Evolutionary conservation across 2,113 vertebrate genomes (phyloP).

Genomic region (Phycodurus eques): DNA sequence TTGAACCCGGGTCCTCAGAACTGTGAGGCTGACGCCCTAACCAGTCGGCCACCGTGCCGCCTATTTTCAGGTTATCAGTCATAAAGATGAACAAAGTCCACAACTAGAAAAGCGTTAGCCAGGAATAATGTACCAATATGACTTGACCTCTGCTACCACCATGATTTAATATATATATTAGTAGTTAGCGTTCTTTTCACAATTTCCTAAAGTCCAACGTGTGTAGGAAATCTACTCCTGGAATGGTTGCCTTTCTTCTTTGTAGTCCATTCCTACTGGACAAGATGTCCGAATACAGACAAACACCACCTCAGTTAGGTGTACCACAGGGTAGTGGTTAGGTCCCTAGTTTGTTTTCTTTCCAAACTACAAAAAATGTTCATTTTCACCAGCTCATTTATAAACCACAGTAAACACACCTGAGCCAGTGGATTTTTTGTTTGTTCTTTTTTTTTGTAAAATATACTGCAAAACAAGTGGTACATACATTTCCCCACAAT

Average conservation of each 20-base stretch:
- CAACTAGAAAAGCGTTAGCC: neutral
- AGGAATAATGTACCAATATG: neutral
- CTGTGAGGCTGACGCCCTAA: too few relatives aligned
- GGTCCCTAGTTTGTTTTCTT: neutral
- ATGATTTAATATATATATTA: too few relatives aligned
- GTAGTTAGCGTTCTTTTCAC: too few relatives aligned
- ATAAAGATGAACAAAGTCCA: too few relatives aligned
- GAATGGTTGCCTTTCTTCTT: too few relatives aligned
- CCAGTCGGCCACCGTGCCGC: too few relatives aligned
- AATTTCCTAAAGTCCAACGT: too few relatives aligned
- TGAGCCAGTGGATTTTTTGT: neutral
- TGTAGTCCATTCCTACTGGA: too few relatives aligned
- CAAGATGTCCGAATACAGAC: neutral
- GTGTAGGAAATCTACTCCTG: too few relatives aligned
- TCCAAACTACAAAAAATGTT: neutral
- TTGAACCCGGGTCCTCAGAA: too few relatives aligned
- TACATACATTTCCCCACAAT: neutral
- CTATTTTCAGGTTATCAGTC: neutral
- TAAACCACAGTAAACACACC: neutral
- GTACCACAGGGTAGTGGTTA: neutral
- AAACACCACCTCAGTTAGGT: neutral
- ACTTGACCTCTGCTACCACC: too few relatives aligned
- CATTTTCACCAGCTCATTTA: neutral
- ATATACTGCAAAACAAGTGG: slow-evolving; percentile 2
- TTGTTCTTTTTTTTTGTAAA: neutral